Percentiles rank a stretch among this genome's conserved stretches.
These are phyloP conservation scores for Aethina tumida DNA, from an alignment of 1,140 invertebrate species.

Conservation along the genomic window DNA sequence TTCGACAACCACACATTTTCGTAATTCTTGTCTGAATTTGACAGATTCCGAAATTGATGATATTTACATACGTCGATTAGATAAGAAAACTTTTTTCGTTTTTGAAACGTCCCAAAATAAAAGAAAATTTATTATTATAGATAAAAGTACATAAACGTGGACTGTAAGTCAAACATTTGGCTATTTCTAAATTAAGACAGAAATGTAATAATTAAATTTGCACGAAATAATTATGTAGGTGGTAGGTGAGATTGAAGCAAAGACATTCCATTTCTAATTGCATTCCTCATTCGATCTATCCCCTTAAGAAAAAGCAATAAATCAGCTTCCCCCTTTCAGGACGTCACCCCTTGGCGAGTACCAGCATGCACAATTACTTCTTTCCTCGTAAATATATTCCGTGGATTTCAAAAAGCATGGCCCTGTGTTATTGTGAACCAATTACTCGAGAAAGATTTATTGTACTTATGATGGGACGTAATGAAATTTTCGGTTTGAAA, in stretches of 20 bases:
- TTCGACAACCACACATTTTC: too few relatives aligned
- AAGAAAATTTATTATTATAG: too few relatives aligned
- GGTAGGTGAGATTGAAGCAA: constrained; percentile 23
- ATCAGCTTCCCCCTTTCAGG: constrained; percentile 17
- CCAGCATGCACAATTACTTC: constrained; percentile 22
- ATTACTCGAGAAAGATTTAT: constrained; percentile 17
- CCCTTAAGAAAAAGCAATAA: constrained; percentile 22
- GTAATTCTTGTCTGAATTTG: too few relatives aligned
- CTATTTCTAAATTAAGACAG: too few relatives aligned
- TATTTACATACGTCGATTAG: too few relatives aligned
- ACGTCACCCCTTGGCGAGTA: constrained; percentile 13
- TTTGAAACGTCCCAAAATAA: too few relatives aligned
- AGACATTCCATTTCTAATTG: constrained; percentile 26
- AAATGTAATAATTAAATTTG: too few relatives aligned
- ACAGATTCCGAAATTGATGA: too few relatives aligned
- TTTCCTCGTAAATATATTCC: constrained; percentile 16
- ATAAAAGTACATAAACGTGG: too few relatives aligned
- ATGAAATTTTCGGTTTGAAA: constrained; percentile 1
- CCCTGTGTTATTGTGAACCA: constrained; percentile 15
- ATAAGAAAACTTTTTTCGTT: too few relatives aligned
- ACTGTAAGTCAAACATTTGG: too few relatives aligned
- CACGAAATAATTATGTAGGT: too few relatives aligned
- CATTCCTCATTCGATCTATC: constrained; percentile 25
- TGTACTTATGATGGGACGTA: constrained; percentile 1
- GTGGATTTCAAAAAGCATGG: constrained; percentile 14